Base-by-base conservation (phyloP, 2,797 vertebrate species). In the Gallinago solitaria region DNA sequence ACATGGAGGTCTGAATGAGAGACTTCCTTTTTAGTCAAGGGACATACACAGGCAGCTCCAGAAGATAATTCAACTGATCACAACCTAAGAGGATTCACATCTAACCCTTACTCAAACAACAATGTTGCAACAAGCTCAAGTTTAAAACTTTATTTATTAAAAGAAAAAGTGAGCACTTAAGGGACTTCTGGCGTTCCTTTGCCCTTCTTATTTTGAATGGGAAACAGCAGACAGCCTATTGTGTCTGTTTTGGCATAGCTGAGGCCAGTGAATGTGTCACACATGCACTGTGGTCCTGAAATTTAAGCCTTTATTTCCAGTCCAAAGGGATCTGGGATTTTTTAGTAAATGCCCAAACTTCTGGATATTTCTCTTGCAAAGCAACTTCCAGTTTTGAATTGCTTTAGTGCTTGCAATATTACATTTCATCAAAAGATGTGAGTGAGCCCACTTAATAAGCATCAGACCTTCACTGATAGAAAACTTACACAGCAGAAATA, bases 251-350 rank as follows among this genome's bases (percentile, higher is more conserved):
- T 65, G 73, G 50, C 60, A 24, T 53, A 68, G 70, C 41, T 81
- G 47, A 84, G 19, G 32, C 65, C 73, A 92, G 50, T 1, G 18
- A 81, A 77, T 77, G 33, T 89, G 78, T 93, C 68, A 92, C 92
- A 65, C 37, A 41, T 35, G 15, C 45, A n/a, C 68, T 71, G 56
- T 89, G 68, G 81, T 85, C 64, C 71, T 94, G 84, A 92, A 93
- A 96, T 89, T 43, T 47, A 74, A 89, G 21, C 21, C 53, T 67
- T 81, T 85, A 60, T 92, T 94, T 93, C 33, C 50, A 76, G 35
- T 75, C 54, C n/a, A 78, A 57, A 89, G 27, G 6, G 33, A 59
- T 57, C 27, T 73, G 45, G 15, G 37, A 48, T 64, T 89, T 78
- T 87, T 61, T 74, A 85, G 25, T 60, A 74, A 50, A 41, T 16